Evolutionary conservation across 2,113 vertebrate species (phyloP).

Genomic region (Mesoclemmys tuberculata): DNA sequence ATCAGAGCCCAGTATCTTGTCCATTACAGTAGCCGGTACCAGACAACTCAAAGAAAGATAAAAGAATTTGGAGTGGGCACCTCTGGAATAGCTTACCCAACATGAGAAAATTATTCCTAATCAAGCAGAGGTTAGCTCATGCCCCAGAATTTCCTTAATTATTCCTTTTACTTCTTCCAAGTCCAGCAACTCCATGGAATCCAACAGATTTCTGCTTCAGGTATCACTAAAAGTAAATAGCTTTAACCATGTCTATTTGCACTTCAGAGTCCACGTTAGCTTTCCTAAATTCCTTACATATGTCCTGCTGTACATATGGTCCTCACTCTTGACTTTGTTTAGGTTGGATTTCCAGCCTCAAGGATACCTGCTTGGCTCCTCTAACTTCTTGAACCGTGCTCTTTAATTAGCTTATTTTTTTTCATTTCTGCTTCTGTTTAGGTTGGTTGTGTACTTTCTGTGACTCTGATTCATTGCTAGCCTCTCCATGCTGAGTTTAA

Average conservation of each 20-base stretch:
- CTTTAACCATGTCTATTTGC: neutral
- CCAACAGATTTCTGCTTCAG: neutral
- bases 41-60: neutral
- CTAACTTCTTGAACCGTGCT: constrained; percentile 2
- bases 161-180: neutral
- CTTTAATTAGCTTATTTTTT: constrained; percentile 12
- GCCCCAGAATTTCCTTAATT: neutral
- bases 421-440: constrained; percentile 30
- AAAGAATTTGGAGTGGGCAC: neutral
- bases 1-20: neutral
- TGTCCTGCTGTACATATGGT: neutral
- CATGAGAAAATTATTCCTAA: neutral
- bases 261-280: neutral
- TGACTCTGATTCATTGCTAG: constrained; percentile 21
- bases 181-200: neutral
- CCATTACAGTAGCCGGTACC: neutral
- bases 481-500: constrained; percentile 19
- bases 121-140: neutral
- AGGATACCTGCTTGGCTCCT: constrained; percentile 1
- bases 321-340: neutral
- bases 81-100: neutral
- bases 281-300: neutral
- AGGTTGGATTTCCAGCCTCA: constrained; percentile 11
- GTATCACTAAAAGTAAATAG: neutral
- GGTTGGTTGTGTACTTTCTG: neutral